Evolutionary conservation across 2,888 invertebrate genomes (phyloP).

Genomic region (Yponomeuta plumbellus): DNA sequence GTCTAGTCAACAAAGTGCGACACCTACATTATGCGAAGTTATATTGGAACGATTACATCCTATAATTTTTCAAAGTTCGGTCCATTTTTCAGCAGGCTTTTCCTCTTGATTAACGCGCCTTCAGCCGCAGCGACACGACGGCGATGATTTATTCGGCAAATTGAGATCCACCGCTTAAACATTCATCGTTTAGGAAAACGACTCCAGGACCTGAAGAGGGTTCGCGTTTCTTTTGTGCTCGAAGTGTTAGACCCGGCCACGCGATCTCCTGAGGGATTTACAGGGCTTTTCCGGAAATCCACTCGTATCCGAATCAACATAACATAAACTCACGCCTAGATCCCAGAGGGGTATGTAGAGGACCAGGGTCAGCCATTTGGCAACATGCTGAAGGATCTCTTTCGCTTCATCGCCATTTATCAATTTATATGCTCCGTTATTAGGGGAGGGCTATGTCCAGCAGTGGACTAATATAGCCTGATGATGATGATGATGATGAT

Average conservation of each 20-base stretch:
- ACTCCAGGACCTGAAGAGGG: neutral
- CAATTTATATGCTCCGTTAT: no score
- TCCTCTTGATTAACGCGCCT: neutral
- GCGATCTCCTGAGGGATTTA: neutral
- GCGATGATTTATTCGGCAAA: neutral
- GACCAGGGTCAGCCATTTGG: no score
- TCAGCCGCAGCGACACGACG: neutral
- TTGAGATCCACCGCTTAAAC: neutral
- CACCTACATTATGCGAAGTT: no score
- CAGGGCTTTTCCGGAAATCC: neutral
- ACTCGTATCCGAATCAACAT: no score
- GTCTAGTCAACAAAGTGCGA: no score
- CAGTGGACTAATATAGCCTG: no score
- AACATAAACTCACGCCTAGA: no score
- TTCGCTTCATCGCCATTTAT: no score
- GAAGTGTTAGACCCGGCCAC: neutral
- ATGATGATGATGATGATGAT: no score
- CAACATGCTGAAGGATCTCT: no score
- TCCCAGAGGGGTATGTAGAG: no score
- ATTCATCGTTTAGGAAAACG: neutral
- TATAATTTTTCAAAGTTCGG: neutral
- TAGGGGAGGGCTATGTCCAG: no score
- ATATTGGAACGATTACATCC: neutral
- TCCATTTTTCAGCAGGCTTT: neutral
- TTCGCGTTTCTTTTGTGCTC: neutral